phyloP scores from a whole-genome alignment of 2,888 invertebrate species.

The Sarcophaga variegata region DNA sequence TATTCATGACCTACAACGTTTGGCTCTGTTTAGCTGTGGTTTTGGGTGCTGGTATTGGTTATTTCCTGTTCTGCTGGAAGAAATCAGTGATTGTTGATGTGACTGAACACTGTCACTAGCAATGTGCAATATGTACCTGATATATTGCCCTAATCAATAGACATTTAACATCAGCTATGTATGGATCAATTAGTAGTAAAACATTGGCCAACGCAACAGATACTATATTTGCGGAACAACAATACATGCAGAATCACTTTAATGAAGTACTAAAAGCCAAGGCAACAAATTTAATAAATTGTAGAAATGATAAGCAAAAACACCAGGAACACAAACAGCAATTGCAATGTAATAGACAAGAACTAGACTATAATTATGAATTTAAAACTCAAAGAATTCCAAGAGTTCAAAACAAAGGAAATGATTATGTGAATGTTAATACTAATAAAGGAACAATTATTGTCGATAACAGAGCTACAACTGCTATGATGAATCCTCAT shows the following conservation, averaged over 20 bases:
- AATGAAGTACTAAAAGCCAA: conserved; percentile 35
- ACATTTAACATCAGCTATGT: conserved; percentile 50
- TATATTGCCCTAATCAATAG: conserved; percentile 61
- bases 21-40: conserved; percentile 96
- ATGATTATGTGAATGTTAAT: conserved; percentile 31
- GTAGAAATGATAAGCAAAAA: conserved; percentile 33
- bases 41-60: conserved; percentile 93
- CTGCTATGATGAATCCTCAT: conserved; percentile 9
- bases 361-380: conserved; percentile 46
- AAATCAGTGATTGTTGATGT: conserved; percentile 96
- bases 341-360: conserved; percentile 45
- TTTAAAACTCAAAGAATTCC: conserved; percentile 51
- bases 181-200: conserved; percentile 22
- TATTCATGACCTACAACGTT: conserved; percentile 98
- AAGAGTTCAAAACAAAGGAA: conserved; percentile 47
- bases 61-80: conserved; percentile 97
- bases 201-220: conserved; percentile 29
- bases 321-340: conserved; percentile 44
- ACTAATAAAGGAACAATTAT: conserved; percentile 67
- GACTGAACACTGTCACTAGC: conserved; percentile 97
- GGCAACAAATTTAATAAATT: conserved; percentile 38
- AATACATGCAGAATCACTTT: neutral
- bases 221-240: conserved; percentile 9
- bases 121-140: conserved; percentile 70
- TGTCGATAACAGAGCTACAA: conserved; percentile 60